phyloP scores from a whole-genome alignment of 2,888 invertebrate genomes.

The Troilus luridus region DNA sequence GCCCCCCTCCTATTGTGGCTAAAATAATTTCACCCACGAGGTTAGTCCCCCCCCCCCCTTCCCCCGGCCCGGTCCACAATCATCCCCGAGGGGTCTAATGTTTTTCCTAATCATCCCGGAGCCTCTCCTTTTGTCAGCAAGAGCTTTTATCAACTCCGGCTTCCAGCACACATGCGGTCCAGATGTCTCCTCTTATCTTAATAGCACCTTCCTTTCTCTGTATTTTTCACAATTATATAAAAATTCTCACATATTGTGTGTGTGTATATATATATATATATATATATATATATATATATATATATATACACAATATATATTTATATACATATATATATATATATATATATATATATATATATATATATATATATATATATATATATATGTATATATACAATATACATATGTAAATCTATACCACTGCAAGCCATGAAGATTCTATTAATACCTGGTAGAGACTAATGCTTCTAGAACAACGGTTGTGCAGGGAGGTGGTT shows the following conservation, averaged over 20 bases:
- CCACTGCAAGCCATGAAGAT: no score
- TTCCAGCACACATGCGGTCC: slow-evolving; percentile 48
- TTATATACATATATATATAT: not conserved
- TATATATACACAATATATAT: no score
- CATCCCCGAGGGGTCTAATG: slow-evolving; percentile 57
- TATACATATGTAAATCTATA: no score
- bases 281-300: not conserved
- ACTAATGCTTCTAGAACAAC: no score
- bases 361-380: not conserved
- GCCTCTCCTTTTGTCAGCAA: slow-evolving; percentile 51
- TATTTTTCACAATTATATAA: slow-evolving; percentile 28
- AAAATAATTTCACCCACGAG: slow-evolving; percentile 60
- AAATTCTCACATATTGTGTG: not conserved
- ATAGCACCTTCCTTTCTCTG: slow-evolving; percentile 19
- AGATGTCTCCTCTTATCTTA: slow-evolving; percentile 39
- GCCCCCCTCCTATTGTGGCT: slow-evolving; percentile 58
- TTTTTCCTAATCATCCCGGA: slow-evolving; percentile 58
- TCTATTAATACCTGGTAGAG: no score
- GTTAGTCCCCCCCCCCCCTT: slow-evolving; percentile 16
- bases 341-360: no score
- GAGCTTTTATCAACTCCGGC: slow-evolving; percentile 48
- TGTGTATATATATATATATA: no score
- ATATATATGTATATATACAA: no score
- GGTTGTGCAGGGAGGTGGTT: no score
- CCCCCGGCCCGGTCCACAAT: slow-evolving; percentile 44